Percentiles rank a stretch among this genome's conserved stretches.
These are phyloP conservation scores for Pithys albifrons DNA, from an alignment of 2,113 vertebrate species.

Conservation along the genomic window DNA sequence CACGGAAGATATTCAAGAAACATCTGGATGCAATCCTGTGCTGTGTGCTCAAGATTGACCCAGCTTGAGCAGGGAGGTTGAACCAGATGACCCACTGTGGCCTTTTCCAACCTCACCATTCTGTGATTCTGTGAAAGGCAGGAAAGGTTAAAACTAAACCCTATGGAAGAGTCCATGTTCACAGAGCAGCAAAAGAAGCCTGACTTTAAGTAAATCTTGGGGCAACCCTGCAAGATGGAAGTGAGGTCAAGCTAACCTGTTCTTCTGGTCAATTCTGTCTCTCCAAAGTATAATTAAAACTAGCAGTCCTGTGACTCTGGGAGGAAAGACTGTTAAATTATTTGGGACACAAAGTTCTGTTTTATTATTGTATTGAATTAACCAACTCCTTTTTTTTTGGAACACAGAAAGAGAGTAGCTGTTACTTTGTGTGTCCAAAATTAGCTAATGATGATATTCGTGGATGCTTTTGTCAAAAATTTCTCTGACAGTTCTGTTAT, in stretches of 20 bases:
- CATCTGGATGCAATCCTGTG: neutral
- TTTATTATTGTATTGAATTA: no score
- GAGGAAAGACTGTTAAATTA: no score
- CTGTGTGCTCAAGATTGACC: neutral
- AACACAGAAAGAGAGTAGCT: no score
- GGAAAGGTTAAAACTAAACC: neutral
- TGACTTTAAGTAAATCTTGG: neutral
- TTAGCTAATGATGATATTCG: no score
- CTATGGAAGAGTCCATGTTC: neutral
- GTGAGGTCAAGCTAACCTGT: neutral
- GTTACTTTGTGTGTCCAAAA: no score
- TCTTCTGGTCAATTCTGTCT: neutral
- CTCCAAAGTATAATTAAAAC: no score
- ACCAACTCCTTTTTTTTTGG: no score
- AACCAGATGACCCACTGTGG: no score
- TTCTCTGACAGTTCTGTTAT: no score
- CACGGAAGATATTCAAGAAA: neutral
- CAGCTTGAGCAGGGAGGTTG: neutral
- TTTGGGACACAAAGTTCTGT: no score
- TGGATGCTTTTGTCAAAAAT: no score
- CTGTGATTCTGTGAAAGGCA: neutral
- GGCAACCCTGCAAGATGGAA: neutral
- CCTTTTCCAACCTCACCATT: neutral
- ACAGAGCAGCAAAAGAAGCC: neutral
- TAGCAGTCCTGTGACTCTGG: no score